These are phyloP conservation scores for human DNA, from an alignment of 2,113 vertebrate species.

Conservation along the genomic window DNA sequence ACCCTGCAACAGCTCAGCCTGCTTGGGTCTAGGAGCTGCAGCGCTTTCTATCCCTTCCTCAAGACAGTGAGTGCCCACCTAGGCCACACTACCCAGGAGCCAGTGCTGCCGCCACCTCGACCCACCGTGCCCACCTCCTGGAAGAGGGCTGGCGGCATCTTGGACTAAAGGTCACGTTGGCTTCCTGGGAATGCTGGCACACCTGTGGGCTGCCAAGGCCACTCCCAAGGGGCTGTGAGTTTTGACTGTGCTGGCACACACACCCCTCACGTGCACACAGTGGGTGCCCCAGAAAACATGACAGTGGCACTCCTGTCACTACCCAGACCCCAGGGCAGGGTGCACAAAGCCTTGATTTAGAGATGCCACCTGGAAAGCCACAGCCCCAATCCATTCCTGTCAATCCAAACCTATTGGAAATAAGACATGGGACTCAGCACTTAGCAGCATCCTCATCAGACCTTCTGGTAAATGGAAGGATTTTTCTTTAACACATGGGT, in stretches of 20 bases:
- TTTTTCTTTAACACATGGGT: not conserved
- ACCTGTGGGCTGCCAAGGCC: not conserved
- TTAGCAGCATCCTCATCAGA: not conserved
- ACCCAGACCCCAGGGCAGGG: not conserved
- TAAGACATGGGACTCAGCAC: rapidly evolving
- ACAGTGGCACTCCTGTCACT: rapidly evolving
- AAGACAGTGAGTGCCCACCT: not conserved
- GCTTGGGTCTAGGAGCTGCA: not conserved
- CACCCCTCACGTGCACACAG: not conserved
- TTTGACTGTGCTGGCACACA: not conserved
- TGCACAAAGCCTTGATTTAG: not conserved
- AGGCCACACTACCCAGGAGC: not conserved
- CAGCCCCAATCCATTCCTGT: not conserved
- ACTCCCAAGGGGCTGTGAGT: not conserved
- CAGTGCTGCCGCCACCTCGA: rapidly evolving
- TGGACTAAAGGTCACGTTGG: too few species aligned
- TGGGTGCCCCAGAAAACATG: not conserved
- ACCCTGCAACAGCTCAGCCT: not conserved
- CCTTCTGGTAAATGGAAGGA: rapidly evolving
- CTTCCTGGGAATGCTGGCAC: too few species aligned
- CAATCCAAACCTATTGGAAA: rapidly evolving
- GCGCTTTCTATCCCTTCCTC: not conserved
- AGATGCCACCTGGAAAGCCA: not conserved
- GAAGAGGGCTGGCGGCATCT: not conserved
- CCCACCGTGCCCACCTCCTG: rapidly evolving